Evolutionary conservation across 2,797 vertebrate species (phyloP).

Genomic region (Psittacula derbiana): DNA sequence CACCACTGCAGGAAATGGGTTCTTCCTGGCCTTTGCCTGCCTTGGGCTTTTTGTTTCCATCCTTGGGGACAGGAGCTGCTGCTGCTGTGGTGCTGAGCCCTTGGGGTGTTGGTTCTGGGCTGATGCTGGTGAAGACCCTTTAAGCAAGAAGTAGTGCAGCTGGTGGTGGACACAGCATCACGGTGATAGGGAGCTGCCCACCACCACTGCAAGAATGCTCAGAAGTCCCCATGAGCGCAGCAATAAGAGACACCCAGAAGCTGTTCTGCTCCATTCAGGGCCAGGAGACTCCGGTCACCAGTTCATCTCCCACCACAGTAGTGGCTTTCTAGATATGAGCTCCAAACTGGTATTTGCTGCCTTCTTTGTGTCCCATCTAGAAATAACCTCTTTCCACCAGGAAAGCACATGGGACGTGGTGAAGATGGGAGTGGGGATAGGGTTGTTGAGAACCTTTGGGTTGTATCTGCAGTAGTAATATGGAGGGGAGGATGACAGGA

Average conservation of each 20-base stretch:
- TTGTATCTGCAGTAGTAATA: neutral
- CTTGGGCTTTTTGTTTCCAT: neutral
- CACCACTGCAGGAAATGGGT: neutral
- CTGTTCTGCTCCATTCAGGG: neutral
- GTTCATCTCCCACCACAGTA: neutral
- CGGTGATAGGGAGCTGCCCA: neutral
- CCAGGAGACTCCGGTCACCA: neutral
- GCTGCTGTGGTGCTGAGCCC: neutral
- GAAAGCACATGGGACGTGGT: neutral
- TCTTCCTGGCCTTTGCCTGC: neutral
- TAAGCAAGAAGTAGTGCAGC: neutral
- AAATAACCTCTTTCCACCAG: neutral
- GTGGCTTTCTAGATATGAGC: neutral
- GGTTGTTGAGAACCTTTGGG: neutral
- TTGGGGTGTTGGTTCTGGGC: neutral
- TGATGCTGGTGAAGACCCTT: neutral
- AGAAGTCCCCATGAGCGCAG: neutral
- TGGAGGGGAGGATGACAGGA: neutral
- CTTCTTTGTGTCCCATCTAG: neutral
- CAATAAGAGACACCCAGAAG: neutral
- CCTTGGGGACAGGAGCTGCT: neutral
- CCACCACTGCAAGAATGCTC: rapidly evolving
- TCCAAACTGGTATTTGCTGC: neutral
- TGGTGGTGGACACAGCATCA: neutral
- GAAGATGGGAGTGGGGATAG: rapidly evolving